Percentiles rank a stretch among this genome's conserved stretches.
Conservation (phyloP, 2,888 invertebrate species). For the Apotomis turbidana region DNA sequence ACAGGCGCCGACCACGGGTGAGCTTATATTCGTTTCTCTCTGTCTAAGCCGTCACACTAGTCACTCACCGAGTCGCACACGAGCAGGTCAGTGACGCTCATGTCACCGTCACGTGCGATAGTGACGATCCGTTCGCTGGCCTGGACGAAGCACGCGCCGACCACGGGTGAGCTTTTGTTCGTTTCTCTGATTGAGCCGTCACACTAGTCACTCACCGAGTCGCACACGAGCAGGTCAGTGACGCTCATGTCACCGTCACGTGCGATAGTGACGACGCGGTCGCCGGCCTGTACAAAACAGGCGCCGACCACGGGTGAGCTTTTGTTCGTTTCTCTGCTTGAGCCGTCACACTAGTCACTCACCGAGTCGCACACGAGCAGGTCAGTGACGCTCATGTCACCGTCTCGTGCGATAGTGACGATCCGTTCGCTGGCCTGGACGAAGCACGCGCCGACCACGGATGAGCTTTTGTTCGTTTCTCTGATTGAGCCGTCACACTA, state of each 20-base stretch:
- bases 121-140: slow-evolving; percentile 41
- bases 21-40: slow-evolving; percentile 62
- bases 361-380: slow-evolving; percentile 71
- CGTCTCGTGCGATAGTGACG: too few relatives aligned
- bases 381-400: slow-evolving; percentile 48
- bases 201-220: slow-evolving; percentile 73
- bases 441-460: too few relatives aligned
- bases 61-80: slow-evolving; percentile 68
- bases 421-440: too few relatives aligned
- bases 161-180: slow-evolving; percentile 40
- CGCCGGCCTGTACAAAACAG: too few relatives aligned
- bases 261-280: too few relatives aligned
- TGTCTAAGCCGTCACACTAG: slow-evolving; percentile 83
- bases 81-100: slow-evolving; percentile 57
- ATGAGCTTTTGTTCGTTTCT: too few relatives aligned
- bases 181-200: slow-evolving; percentile 71
- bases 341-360: slow-evolving; percentile 43
- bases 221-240: slow-evolving; percentile 65
- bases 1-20: slow-evolving; percentile 59
- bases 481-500: too few relatives aligned
- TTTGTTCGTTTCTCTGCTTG: too few relatives aligned
- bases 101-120: too few relatives aligned
- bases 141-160: slow-evolving; percentile 17
- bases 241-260: too few relatives aligned
- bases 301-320: too few relatives aligned